Evolutionary conservation across 2,113 vertebrate species (phyloP).

Genomic region (Zosterops japonicus): DNA sequence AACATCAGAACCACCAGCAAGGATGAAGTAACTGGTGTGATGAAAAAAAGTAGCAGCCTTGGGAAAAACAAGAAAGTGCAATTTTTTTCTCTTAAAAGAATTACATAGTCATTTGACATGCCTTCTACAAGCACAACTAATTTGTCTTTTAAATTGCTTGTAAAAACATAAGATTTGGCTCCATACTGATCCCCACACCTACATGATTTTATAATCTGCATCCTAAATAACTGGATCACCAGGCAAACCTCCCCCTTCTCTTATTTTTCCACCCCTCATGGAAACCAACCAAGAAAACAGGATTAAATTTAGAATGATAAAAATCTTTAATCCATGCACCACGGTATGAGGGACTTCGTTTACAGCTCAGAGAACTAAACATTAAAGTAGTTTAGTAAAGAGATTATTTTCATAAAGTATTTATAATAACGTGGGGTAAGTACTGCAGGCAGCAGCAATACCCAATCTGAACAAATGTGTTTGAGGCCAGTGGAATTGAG

Average conservation of each 20-base stretch:
- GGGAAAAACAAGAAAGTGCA: neutral
- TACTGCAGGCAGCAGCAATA: slow-evolving; percentile 25
- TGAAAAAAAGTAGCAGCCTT: neutral
- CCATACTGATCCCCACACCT: neutral
- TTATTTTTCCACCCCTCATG: slow-evolving; percentile 11
- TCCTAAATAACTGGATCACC: slow-evolving; percentile 35
- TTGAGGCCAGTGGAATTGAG: neutral
- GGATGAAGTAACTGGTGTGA: neutral
- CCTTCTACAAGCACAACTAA: slow-evolving; percentile 3
- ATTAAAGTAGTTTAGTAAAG: slow-evolving; percentile 32
- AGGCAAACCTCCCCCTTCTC: slow-evolving; percentile 49
- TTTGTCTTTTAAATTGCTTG: neutral
- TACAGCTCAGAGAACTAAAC: slow-evolving; percentile 19
- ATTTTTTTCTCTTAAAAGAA: neutral
- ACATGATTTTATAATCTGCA: neutral
- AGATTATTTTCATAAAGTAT: slow-evolving; percentile 57
- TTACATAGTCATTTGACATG: neutral
- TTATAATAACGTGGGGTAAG: slow-evolving; percentile 27
- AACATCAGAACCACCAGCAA: neutral
- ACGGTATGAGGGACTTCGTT: neutral
- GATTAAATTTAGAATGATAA: slow-evolving; percentile 54
- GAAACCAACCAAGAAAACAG: slow-evolving; percentile 54
- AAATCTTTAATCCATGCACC: slow-evolving; percentile 58
- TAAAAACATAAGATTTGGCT: slow-evolving; percentile 13
- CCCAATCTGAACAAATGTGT: neutral